Conservation (phyloP, 2,113 vertebrate species). For the Pedetes capensis region DNA sequence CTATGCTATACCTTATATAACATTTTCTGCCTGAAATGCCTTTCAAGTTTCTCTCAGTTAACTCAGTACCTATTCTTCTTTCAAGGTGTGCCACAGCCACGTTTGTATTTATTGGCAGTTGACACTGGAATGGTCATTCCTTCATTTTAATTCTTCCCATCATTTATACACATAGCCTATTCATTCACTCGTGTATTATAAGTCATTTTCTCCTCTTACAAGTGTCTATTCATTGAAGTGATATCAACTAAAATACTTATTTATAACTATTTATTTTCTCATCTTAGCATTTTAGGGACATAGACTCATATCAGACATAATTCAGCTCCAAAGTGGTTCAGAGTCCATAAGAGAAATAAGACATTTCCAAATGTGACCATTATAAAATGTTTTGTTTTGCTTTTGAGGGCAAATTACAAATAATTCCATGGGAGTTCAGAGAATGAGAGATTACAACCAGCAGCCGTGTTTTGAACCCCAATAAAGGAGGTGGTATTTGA, state of each 20-base stretch:
- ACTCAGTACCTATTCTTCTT: background rate
- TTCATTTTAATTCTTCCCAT: background rate
- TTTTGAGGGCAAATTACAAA: background rate
- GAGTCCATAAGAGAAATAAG: background rate
- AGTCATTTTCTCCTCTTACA: background rate
- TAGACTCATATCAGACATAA: background rate
- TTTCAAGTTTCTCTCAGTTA: background rate
- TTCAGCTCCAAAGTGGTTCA: background rate
- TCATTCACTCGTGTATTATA: background rate
- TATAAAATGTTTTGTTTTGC: background rate
- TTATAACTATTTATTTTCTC: background rate
- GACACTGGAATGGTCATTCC: background rate
- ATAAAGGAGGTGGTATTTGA: background rate
- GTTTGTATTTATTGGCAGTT: background rate
- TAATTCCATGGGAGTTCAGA: background rate
- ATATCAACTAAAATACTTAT: background rate
- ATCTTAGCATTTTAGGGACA: constrained; percentile 3
- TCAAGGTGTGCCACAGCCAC: background rate
- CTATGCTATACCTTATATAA: background rate
- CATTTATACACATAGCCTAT: background rate
- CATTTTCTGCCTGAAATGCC: background rate
- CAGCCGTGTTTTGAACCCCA: background rate
- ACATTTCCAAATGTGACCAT: background rate
- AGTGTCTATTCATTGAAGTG: background rate
- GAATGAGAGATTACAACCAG: background rate